These are phyloP conservation scores for Diaperis boleti DNA, from an alignment of 2,888 invertebrate species.

Conservation along the genomic window DNA sequence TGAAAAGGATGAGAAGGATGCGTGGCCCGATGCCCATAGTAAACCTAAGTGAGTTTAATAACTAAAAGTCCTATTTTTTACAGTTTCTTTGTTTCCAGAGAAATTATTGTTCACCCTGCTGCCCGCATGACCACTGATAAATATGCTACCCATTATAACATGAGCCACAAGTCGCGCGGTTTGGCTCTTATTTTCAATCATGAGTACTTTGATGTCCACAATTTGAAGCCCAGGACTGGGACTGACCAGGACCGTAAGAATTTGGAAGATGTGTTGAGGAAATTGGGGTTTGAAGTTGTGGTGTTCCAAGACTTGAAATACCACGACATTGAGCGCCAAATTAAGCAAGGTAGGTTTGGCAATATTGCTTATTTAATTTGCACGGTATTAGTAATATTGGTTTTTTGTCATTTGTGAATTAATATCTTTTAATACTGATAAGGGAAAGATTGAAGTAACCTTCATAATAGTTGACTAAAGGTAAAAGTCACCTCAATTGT, in stretches of 20 bases:
- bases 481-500: too few species aligned
- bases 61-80: slow-evolving; percentile 1
- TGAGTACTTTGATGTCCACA: slow-evolving; percentile 81
- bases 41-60: slow-evolving; percentile 20
- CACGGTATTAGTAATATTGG: too few species aligned
- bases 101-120: slow-evolving; percentile 63
- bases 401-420: too few species aligned
- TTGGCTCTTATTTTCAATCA: slow-evolving; percentile 92
- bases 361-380: too few species aligned
- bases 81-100: slow-evolving; percentile 48
- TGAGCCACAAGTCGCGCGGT: slow-evolving; percentile 86
- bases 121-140: slow-evolving; percentile 76
- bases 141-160: slow-evolving; percentile 84
- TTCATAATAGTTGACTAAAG: too few species aligned
- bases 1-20: slow-evolving; percentile 27
- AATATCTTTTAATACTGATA: too few species aligned
- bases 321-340: slow-evolving; percentile 72
- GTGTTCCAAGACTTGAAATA: slow-evolving; percentile 78
- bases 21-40: slow-evolving; percentile 48
- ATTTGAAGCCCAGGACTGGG: slow-evolving; percentile 80
- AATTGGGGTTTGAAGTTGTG: slow-evolving; percentile 79
- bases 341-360: slow-evolving; percentile 50
- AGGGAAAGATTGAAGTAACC: too few species aligned
- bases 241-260: slow-evolving; percentile 89
- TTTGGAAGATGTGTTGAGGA: slow-evolving; percentile 74